Percentiles rank a stretch among this genome's conserved stretches.
Conservation (phyloP, 2,797 vertebrate species). For the Molossus alvarezi region DNA sequence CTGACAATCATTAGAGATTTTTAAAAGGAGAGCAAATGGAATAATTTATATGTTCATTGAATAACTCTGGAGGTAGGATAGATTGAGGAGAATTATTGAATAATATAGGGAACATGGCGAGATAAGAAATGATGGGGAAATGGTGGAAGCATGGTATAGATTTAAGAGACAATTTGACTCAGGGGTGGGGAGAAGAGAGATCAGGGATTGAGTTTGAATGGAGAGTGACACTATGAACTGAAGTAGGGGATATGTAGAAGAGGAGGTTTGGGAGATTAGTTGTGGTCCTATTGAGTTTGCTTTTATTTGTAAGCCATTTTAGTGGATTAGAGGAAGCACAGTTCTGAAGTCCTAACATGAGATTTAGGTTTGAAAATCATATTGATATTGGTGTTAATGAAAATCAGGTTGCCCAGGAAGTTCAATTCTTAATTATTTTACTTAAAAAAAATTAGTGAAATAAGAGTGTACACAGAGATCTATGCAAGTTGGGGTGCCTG, state of each 20-base stretch:
- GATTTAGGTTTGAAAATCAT: background rate
- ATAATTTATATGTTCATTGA: background rate
- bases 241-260: background rate
- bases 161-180: background rate
- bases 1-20: background rate
- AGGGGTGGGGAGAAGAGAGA: background rate
- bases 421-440: background rate
- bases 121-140: background rate
- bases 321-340: background rate
- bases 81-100: background rate
- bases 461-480: background rate
- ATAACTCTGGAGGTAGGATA: background rate
- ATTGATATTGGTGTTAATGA: background rate
- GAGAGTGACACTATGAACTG: background rate
- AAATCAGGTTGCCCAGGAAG: background rate
- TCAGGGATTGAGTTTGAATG: background rate
- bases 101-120: background rate
- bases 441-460: background rate
- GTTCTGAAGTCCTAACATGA: background rate
- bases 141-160: background rate
- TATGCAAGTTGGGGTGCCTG: background rate
- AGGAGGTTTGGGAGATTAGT: background rate
- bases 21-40: background rate
- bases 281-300: background rate
- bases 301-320: background rate